Evolutionary conservation across 1,140 invertebrate genomes (phyloP), one percentile per base, ranked within the genome.

Genomic region (Drosophila tristis): DNA sequence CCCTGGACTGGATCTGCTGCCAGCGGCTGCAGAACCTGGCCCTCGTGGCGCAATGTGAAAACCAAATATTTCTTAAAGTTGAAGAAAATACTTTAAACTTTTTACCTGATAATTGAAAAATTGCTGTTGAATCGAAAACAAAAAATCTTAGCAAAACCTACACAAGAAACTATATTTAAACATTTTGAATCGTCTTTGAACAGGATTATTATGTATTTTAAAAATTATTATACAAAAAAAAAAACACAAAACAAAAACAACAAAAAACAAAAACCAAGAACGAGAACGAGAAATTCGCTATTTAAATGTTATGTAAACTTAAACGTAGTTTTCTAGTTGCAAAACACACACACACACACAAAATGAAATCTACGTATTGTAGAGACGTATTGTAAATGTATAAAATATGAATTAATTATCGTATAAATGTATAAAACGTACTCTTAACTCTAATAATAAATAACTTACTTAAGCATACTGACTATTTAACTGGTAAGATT

Each of bases 21-120:
- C 77, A 90, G 71, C 86, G 86, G 15, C 64, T 90, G 80, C 80
- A 86, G 84, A 86, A 86, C 57, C 70, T 86, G 82, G 82, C 82
- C 63, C 82, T 86, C 20, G 82, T 87, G 56, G 82, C 82, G 74
- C 82, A 86, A 90, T 89, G 86, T 90, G 86, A 85, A 90, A 90
- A 90, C 85, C 86, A 90, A 90, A 90, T 90, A 90, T 90, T 90
- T 90, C 80, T 90, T 60, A 90, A 84, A 90, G 80, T 90, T 80
- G 85, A 89, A 60, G 84, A 89, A 79, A 90, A 80, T 65, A 73
- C 85, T 90, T 73, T 90, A 70, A 90, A 90, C 86, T 90, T 89
- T 89, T 77, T 89, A 89, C 84, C 84, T 89, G 84, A 89, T 89
- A 89, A 89, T 80, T 89, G 76, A 87, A 84, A 89, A 89, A 80